Conservation (phyloP, 2,888 invertebrate genomes). For the Lepas anatifera region DNA sequence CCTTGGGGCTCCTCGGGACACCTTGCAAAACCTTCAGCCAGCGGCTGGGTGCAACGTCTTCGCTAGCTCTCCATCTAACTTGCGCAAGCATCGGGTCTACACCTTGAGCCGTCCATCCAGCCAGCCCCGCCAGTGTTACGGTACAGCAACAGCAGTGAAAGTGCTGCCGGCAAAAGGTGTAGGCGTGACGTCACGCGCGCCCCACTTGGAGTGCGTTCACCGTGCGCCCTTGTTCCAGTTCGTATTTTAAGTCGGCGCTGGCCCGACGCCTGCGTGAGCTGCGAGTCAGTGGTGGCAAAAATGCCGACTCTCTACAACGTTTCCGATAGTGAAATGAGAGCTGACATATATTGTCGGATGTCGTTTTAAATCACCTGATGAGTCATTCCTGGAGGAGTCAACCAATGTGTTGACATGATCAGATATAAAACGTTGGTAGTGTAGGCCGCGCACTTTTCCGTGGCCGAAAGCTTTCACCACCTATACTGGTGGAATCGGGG, state of each 20-base stretch:
- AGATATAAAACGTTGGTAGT: no score
- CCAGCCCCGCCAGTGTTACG: not conserved
- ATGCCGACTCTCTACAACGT: no score
- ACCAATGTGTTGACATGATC: no score
- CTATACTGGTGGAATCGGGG: no score
- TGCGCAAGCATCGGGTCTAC: not conserved
- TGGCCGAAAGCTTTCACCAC: no score
- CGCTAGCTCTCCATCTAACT: not conserved
- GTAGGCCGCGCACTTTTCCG: no score
- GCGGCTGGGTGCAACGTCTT: not conserved
- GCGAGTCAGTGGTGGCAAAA: no score
- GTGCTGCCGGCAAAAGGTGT: not conserved
- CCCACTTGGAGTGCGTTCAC: slow-evolving; percentile 4
- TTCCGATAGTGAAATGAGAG: no score
- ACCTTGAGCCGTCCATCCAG: not conserved
- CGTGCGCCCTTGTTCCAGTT: slow-evolving; percentile 3
- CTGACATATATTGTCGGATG: no score
- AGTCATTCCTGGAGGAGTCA: no score
- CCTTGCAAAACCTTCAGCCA: not conserved
- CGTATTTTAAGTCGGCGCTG: not conserved
- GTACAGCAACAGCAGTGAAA: not conserved
- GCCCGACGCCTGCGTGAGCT: no score
- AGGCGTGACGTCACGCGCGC: not conserved
- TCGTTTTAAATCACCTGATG: no score
- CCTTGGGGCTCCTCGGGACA: not conserved